A percentile compares a stretch with the other conserved stretches of the same genome.
Conservation (phyloP, 2,888 invertebrate species). For the Clunio marinus region DNA sequence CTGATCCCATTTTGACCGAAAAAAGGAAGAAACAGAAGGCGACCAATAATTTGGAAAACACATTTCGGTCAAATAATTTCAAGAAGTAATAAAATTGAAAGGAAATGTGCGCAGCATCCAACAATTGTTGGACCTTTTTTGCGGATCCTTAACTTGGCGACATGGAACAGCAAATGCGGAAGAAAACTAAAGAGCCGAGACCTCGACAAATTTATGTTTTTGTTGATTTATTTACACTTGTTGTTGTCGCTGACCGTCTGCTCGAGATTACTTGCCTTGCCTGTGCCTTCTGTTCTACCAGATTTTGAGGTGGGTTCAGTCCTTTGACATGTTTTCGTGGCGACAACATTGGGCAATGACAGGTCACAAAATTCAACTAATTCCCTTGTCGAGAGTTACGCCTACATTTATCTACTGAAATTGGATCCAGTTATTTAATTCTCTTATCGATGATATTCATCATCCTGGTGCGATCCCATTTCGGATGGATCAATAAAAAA, state of each 20-base stretch:
- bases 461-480: not conserved
- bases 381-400: conserved; percentile 13
- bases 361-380: conserved; percentile 29
- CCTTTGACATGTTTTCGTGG: conserved; percentile 37
- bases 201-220: conserved; percentile 26
- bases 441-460: conserved; percentile 24
- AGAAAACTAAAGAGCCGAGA: not conserved
- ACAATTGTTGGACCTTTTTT: not conserved
- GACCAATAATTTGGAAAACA: not conserved
- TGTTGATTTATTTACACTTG: conserved; percentile 39
- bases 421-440: conserved; percentile 37
- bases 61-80: not conserved
- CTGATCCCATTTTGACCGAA: too few relatives aligned
- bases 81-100: too few relatives aligned
- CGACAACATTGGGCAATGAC: conserved; percentile 33
- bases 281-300: not conserved
- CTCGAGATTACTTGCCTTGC: not conserved
- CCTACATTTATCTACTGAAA: conserved; percentile 32
- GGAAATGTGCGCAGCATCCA: not conserved
- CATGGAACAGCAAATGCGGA: conserved; percentile 15
- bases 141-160: conserved; percentile 6
- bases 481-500: conserved; percentile 15
- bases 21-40: conserved; percentile 17
- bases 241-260: conserved; percentile 38
- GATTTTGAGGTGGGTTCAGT: conserved; percentile 9